Conservation (phyloP, 2,888 invertebrate genomes). For the Yponomeuta malinellus region DNA sequence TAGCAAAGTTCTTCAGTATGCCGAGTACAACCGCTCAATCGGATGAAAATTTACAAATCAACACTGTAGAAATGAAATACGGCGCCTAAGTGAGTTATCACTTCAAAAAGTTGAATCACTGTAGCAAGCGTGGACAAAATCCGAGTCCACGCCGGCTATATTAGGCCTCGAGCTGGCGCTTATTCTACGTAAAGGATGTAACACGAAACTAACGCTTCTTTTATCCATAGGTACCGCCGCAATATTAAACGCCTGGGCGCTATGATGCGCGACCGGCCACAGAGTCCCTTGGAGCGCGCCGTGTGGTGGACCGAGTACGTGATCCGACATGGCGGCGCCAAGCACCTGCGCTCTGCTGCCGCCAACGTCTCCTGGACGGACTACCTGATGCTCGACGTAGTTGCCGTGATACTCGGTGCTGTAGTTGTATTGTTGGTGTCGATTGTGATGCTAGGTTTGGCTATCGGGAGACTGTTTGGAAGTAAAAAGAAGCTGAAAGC, state of each 20-base stretch:
- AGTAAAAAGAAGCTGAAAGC: not conserved
- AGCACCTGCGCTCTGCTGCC: conserved; percentile 42
- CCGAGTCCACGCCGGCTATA: too few species aligned
- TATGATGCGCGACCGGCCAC: not conserved
- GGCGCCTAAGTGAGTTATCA: too few species aligned
- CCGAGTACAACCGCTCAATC: too few species aligned
- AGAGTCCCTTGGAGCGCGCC: conserved; percentile 35
- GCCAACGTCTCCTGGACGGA: conserved; percentile 39
- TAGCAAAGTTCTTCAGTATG: too few species aligned
- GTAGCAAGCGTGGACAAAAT: too few species aligned
- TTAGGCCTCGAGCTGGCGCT: too few species aligned
- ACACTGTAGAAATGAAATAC: too few species aligned
- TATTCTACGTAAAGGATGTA: too few species aligned
- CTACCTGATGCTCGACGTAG: conserved; percentile 32
- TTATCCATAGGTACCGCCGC: not conserved
- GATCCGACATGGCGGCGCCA: conserved; percentile 43
- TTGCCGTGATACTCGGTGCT: not conserved
- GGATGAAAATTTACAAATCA: too few species aligned
- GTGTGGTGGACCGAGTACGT: conserved; percentile 64
- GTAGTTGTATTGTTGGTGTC: not conserved
- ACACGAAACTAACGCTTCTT: too few species aligned
- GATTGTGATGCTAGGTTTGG: not conserved
- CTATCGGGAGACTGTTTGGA: not conserved
- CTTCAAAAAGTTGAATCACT: too few species aligned
- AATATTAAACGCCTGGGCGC: not conserved